phyloP scores from a whole-genome alignment of 2,113 vertebrate species.

The Eleginops maclovinus region DNA sequence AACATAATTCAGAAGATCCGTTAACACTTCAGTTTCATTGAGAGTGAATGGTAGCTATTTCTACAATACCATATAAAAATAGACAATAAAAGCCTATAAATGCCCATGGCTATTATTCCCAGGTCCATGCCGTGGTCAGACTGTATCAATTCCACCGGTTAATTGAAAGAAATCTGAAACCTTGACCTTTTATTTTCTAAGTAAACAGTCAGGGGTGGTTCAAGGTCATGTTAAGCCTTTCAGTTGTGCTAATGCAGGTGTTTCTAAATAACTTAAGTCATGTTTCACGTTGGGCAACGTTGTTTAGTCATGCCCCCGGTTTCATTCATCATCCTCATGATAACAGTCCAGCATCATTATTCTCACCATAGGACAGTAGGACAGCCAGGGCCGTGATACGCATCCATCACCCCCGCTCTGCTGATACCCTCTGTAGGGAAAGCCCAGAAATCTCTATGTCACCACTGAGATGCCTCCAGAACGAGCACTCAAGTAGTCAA shows the following conservation, averaged over 20 bases:
- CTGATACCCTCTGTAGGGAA: constrained; percentile 35
- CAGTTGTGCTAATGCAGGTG: constrained; percentile 34
- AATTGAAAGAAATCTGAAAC: background rate
- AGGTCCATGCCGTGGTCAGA: background rate
- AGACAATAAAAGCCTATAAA: background rate
- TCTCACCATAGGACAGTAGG: constrained; percentile 49
- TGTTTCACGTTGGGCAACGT: constrained; percentile 51
- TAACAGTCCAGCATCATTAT: constrained; percentile 45
- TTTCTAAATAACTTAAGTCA: constrained; percentile 22
- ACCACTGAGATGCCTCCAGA: constrained; percentile 34
- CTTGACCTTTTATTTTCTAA: constrained; percentile 4
- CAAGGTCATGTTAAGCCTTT: background rate
- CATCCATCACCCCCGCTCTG: constrained; percentile 54
- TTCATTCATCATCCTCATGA: constrained; percentile 46
- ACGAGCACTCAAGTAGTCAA: constrained; percentile 50
- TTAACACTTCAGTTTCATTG: background rate
- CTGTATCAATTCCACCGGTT: background rate
- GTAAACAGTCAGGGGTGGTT: background rate
- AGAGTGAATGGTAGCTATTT: background rate
- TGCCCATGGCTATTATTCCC: background rate
- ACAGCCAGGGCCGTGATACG: constrained; percentile 40
- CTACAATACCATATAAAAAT: background rate
- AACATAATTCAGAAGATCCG: background rate
- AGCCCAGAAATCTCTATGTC: constrained; percentile 32
- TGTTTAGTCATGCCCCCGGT: constrained; percentile 29